Evolutionary conservation across 2,797 vertebrate genomes (phyloP), one percentile per base, ranked within the genome.

Genomic region (Ceyx erithaca): DNA sequence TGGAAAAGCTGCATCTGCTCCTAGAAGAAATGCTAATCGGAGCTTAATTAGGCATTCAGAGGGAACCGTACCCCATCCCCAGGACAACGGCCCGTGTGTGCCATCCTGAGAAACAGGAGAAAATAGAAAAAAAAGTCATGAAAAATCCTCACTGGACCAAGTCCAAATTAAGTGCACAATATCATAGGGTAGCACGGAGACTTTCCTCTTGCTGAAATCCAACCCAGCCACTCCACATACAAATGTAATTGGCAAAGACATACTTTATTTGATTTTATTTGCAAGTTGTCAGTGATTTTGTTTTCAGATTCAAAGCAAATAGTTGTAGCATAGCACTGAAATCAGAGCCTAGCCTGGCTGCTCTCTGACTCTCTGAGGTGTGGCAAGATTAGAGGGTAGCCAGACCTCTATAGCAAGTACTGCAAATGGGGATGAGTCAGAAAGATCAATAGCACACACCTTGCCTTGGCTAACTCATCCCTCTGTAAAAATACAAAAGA

Each of bases 11-110:
- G 88, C 95, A 92, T 97, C 96, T 97, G 96, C 87, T 95, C 87
- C 48, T 84, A 63, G 78, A 87, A 96, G 94, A 96, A 96, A 96
- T 94, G 96, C 92, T 97, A 97, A 97, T 97, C 51, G 7, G 69
- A 13, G 31, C 37, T 87, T 92, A 93, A 94, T 92, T 95, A 94
- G 64, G 77, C 83, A 95, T 96, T 96, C 94, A 89, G 75, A 82
- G 68, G 79, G 82, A 92, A 77, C 83, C 0, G 12, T 87, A 85
- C 80, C 70, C 87, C 54, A 31, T 82, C 66, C 80, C 67, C 43
- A 63, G 92, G 83, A 94, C 78, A 80, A 95, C 12, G n/a, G 61
- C 61, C 52, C 80, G 61, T 73, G 70, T 81, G 51, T 64, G 41
- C 2, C 25, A 90, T 91, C 85, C 86, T 87, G 83, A 75, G 77